phyloP scores from a whole-genome alignment of 2,888 invertebrate species.

The Strigamia transsilvanica region DNA sequence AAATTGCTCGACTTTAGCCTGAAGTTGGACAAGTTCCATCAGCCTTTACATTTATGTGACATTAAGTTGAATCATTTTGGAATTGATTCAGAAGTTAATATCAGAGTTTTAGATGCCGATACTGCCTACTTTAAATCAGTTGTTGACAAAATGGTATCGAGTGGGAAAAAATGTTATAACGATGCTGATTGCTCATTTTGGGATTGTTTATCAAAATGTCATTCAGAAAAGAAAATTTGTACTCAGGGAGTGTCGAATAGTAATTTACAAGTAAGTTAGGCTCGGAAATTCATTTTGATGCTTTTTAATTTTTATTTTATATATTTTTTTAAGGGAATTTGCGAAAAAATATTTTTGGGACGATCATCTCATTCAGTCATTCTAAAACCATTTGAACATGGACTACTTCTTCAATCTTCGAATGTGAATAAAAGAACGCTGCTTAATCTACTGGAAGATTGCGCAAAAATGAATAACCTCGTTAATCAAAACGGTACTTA shows the following conservation, averaged over 20 bases:
- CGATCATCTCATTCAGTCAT: not conserved
- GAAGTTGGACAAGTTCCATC: conserved; percentile 70
- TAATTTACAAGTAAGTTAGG: conserved; percentile 53
- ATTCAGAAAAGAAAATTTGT: conserved; percentile 41
- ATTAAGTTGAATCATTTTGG: conserved; percentile 75
- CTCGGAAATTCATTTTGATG: not conserved
- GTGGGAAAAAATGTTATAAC: conserved; percentile 66
- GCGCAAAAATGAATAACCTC: not conserved
- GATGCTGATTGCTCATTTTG: conserved; percentile 75
- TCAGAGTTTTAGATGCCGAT: conserved; percentile 72
- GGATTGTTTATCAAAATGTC: conserved; percentile 73
- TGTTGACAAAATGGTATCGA: conserved; percentile 67
- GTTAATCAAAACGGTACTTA: not conserved
- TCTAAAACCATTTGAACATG: not conserved
- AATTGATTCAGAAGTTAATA: conserved; percentile 62
- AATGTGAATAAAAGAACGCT: not conserved
- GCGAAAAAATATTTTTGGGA: conserved; percentile 35
- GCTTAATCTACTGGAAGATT: not conserved
- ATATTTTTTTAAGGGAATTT: conserved; percentile 24
- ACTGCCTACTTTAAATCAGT: conserved; percentile 71
- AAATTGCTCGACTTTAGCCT: conserved; percentile 72
- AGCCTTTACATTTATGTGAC: conserved; percentile 75
- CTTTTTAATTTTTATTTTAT: not conserved
- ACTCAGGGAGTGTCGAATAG: conserved; percentile 12
- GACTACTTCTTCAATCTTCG: not conserved